Conservation (phyloP, 1,140 invertebrate species). For the Rhopalosiphum maidis region DNA sequence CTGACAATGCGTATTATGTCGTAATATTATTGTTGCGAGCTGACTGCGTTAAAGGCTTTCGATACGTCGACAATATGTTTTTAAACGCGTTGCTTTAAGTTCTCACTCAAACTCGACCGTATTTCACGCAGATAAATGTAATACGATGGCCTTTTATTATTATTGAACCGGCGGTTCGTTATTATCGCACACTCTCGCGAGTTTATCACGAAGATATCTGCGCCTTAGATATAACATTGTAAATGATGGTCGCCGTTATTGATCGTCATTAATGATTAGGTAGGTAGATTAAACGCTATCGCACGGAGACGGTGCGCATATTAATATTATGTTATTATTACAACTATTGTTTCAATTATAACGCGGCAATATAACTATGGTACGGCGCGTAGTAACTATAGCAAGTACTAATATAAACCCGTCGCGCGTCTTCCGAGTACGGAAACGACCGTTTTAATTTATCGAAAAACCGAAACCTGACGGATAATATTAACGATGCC, state of each 20-base stretch:
- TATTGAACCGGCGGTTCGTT: background rate
- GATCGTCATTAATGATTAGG: background rate
- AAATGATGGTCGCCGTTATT: background rate
- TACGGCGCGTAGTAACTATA: background rate
- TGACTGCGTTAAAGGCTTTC: too few relatives aligned
- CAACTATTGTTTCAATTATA: background rate
- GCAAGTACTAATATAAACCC: background rate
- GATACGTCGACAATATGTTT: background rate
- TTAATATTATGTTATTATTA: background rate
- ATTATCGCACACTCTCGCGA: background rate
- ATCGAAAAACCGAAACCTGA: background rate
- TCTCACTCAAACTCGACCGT: background rate
- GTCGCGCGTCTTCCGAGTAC: background rate
- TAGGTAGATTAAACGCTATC: background rate
- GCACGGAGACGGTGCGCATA: background rate
- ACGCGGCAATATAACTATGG: background rate
- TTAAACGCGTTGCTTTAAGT: background rate
- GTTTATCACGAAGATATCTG: too few relatives aligned
- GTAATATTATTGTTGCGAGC: too few relatives aligned
- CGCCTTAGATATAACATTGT: background rate
- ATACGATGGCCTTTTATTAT: background rate
- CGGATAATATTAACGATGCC: constrained; percentile 4
- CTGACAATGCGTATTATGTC: too few relatives aligned
- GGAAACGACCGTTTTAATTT: background rate
- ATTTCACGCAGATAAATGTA: background rate